Percentiles rank a stretch among this genome's conserved stretches.
Conservation (phyloP, 2,888 invertebrate species). For the Matsumyia berberina region DNA sequence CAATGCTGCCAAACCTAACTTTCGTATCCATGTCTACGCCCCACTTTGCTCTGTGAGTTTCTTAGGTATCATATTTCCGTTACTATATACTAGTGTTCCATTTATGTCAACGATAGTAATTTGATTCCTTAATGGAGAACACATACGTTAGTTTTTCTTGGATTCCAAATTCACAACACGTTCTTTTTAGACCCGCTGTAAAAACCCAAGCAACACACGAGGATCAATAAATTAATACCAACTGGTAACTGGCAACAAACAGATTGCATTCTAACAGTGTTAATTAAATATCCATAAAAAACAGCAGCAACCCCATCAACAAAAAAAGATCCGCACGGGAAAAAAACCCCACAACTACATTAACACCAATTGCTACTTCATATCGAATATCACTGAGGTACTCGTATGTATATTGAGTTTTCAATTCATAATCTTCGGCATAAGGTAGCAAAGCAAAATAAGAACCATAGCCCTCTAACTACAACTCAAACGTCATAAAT, state of each 20-base stretch:
- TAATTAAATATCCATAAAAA: constrained; percentile 51
- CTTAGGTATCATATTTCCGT: too few relatives aligned
- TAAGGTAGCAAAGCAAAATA: neutral
- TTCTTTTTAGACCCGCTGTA: neutral
- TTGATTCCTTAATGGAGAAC: too few relatives aligned
- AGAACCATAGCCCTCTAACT: constrained; percentile 33
- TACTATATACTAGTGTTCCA: too few relatives aligned
- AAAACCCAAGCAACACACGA: neutral
- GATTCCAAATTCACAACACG: neutral
- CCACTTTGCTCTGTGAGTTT: too few relatives aligned
- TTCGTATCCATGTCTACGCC: too few relatives aligned
- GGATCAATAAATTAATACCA: neutral
- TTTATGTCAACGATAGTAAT: too few relatives aligned
- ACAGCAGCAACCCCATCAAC: neutral
- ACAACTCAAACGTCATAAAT: constrained; percentile 53
- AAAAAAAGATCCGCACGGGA: neutral
- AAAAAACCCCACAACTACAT: constrained; percentile 51
- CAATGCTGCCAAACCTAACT: too few relatives aligned
- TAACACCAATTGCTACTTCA: constrained; percentile 59
- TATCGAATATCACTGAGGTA: constrained; percentile 16
- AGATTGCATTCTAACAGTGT: constrained; percentile 52
- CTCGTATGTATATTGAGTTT: constrained; percentile 38
- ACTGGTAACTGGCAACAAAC: constrained; percentile 33
- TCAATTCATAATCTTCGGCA: constrained; percentile 29
- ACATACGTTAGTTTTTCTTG: neutral